Percentiles rank a stretch among this genome's conserved stretches.
These are phyloP conservation scores for Caenorhabditis sinica DNA, from an alignment of 2,888 invertebrate genomes.

Conservation along the genomic window DNA sequence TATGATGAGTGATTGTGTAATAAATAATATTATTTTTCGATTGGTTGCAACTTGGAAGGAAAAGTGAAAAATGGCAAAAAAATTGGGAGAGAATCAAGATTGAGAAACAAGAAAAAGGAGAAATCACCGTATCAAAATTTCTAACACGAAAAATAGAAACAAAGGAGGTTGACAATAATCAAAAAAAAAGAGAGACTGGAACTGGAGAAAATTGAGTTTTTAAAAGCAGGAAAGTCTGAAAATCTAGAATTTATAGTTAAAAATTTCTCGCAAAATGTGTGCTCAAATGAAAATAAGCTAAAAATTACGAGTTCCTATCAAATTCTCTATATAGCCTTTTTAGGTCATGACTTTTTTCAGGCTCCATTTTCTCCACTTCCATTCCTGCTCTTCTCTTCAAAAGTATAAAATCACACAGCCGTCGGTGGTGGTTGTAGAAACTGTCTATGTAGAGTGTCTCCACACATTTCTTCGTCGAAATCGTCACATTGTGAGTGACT, in stretches of 20 bases:
- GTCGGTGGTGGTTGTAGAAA: conserved; percentile 60
- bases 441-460: conserved; percentile 24
- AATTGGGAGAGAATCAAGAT: not conserved
- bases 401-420: conserved; percentile 48
- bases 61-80: not conserved
- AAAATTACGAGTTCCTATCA: too few species aligned
- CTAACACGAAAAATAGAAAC: conserved; percentile 11
- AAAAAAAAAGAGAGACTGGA: not conserved
- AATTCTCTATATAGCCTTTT: too few species aligned
- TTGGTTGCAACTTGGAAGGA: not conserved
- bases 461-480: conserved; percentile 54
- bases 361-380: not conserved
- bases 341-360: not conserved
- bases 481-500: conserved; percentile 61
- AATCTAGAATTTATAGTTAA: too few species aligned
- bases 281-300: too few species aligned
- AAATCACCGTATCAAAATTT: conserved; percentile 1
- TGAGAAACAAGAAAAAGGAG: not conserved
- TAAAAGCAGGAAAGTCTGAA: too few species aligned
- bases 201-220: not conserved
- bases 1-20: conserved; percentile 40
- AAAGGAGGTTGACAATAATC: not conserved
- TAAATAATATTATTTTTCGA: conserved; percentile 15
- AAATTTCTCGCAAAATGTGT: too few species aligned
- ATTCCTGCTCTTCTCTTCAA: not conserved